These are phyloP conservation scores for Netelia virgata DNA, from an alignment of 2,888 invertebrate species.

Conservation along the genomic window DNA sequence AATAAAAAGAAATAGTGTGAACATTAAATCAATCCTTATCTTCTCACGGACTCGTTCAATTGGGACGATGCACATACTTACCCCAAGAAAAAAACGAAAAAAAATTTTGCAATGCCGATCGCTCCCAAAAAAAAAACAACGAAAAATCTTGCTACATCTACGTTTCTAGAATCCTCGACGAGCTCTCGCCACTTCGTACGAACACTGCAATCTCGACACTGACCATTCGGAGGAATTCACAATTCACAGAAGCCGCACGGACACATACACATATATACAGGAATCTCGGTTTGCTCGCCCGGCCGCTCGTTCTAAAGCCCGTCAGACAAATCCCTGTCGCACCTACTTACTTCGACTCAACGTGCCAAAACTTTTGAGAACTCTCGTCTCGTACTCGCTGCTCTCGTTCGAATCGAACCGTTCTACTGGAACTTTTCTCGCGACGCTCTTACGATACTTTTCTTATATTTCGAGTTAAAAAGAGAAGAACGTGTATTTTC, in stretches of 20 bases:
- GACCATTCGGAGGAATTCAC: constrained; percentile 47
- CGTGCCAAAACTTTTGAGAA: constrained; percentile 64
- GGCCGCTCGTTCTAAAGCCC: constrained; percentile 41
- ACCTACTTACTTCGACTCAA: constrained; percentile 63
- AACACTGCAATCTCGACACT: constrained; percentile 40
- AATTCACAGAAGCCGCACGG: constrained; percentile 37
- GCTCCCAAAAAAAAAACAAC: no score
- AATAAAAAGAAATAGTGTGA: no score
- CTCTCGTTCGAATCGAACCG: constrained; percentile 32
- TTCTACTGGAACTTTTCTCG: constrained; percentile 55
- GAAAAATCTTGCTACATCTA: no score
- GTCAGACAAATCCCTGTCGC: constrained; percentile 63
- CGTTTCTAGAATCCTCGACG: no score
- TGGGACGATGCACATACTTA: no score
- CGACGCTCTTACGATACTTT: constrained; percentile 52
- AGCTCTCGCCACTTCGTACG: no score
- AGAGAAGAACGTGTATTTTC: not conserved
- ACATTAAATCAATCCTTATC: no score
- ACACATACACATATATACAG: not conserved
- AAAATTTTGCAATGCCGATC: no score
- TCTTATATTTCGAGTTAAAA: constrained; percentile 18
- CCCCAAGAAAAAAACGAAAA: no score
- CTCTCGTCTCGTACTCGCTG: constrained; percentile 25
- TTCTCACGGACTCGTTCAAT: no score
- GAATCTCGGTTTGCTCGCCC: not conserved